Conservation (phyloP, 2,797 vertebrate genomes). For the Chlorospingus semifuscus region DNA sequence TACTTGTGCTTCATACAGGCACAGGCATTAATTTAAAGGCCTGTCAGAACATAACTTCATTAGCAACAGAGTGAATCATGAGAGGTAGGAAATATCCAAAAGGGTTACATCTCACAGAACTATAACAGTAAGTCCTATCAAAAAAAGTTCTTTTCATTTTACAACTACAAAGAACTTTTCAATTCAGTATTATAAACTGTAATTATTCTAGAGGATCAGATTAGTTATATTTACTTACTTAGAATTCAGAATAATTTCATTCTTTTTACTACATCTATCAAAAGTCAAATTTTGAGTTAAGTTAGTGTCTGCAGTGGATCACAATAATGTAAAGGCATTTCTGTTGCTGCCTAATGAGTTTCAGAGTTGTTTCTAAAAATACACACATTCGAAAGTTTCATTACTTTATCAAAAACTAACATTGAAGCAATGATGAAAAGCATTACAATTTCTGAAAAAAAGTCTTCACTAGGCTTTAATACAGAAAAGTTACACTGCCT, state of each 20-base stretch:
- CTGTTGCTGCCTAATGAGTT: background rate
- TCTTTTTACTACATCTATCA: background rate
- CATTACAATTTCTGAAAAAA: background rate
- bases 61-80: background rate
- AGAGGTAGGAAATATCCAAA: background rate
- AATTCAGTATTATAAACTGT: background rate
- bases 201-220: background rate
- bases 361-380: background rate
- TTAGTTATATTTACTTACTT: background rate
- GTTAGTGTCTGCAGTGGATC: background rate
- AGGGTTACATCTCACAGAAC: background rate
- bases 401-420: background rate
- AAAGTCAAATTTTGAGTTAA: background rate
- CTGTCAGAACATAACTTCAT: background rate
- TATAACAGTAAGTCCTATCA: background rate
- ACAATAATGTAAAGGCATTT: rapidly evolving
- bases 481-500: background rate
- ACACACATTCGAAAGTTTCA: background rate
- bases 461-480: background rate
- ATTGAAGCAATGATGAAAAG: background rate
- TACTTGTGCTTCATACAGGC: background rate
- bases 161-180: background rate
- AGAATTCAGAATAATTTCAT: background rate
- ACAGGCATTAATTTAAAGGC: background rate
- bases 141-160: background rate